Percentiles rank a stretch among this genome's conserved stretches.
These are phyloP conservation scores for Coelinius sp. DNA, from an alignment of 2,888 invertebrate genomes.

Conservation along the genomic window DNA sequence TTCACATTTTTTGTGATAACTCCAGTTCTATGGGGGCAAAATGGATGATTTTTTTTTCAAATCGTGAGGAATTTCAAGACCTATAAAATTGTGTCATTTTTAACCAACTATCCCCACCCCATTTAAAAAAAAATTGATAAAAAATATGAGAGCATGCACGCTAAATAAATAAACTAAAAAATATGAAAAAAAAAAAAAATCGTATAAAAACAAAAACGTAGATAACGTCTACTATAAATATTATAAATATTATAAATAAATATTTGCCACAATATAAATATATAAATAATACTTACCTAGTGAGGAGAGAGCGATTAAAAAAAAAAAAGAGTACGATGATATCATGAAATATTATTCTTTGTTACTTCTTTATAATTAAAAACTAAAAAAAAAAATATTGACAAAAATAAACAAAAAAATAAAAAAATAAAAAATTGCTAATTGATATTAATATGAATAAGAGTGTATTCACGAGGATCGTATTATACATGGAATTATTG, in stretches of 20 bases:
- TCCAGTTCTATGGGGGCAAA: not conserved
- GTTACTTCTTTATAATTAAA: conserved; percentile 71
- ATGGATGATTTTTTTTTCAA: not conserved
- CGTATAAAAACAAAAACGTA: conserved; percentile 36
- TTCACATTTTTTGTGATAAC: not conserved
- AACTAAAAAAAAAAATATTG: conserved; percentile 50
- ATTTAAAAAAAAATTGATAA: not conserved
- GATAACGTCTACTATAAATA: conserved; percentile 43
- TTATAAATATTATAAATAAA: conserved; percentile 52
- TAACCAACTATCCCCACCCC: not conserved
- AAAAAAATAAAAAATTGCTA: conserved; percentile 28
- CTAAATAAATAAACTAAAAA: not conserved
- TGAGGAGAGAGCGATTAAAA: conserved; percentile 44
- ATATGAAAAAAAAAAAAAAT: conserved; percentile 13
- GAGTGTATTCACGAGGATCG: not conserved
- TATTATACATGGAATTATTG: conserved; percentile 15
- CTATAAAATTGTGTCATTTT: not conserved
- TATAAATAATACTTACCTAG: conserved; percentile 50
- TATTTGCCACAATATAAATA: conserved; percentile 64
- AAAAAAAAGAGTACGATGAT: conserved; percentile 60
- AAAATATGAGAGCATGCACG: not conserved
- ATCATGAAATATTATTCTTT: conserved; percentile 69
- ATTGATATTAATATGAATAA: conserved; percentile 39
- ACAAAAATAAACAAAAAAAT: conserved; percentile 35
- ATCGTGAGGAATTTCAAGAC: not conserved